Evolutionary conservation across 2,888 invertebrate species (phyloP).

Genomic region (Limenitis camilla): DNA sequence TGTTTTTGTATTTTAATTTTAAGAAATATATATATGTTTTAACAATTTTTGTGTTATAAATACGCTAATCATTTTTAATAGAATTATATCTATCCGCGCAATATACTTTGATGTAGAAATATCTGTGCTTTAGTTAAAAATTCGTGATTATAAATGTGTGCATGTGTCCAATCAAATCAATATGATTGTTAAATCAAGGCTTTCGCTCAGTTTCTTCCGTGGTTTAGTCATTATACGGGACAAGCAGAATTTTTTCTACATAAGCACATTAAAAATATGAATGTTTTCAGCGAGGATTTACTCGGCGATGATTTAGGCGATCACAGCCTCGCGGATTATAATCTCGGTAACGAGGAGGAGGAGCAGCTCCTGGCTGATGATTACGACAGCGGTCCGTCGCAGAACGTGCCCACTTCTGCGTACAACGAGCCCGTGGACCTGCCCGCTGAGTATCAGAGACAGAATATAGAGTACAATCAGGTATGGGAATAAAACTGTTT

Average conservation of each 20-base stretch:
- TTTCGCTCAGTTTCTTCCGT: neutral
- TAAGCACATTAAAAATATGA: neutral
- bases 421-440: conserved; percentile 40
- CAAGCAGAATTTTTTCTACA: no score
- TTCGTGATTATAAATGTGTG: no score
- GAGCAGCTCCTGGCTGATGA: conserved; percentile 67
- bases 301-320: conserved; percentile 68
- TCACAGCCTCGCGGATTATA: conserved; percentile 67
- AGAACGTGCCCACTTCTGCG: conserved; percentile 54
- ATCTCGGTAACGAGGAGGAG: conserved; percentile 69
- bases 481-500: conserved; percentile 29
- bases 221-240: neutral
- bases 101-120: neutral
- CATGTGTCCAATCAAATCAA: neutral
- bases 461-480: conserved; percentile 44
- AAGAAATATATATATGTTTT: conserved; percentile 12
- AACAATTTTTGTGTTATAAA: neutral
- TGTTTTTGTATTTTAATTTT: conserved; percentile 28
- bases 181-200: neutral
- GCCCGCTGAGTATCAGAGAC: conserved; percentile 44
- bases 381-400: conserved; percentile 50
- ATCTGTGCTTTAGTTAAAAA: neutral
- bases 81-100: neutral
- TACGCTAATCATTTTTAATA: neutral
- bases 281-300: conserved; percentile 62